A percentile compares a stretch with the other conserved stretches of the same genome.
These are phyloP conservation scores for Drosophila histrio DNA, from an alignment of 2,888 invertebrate species.

Conservation along the genomic window DNA sequence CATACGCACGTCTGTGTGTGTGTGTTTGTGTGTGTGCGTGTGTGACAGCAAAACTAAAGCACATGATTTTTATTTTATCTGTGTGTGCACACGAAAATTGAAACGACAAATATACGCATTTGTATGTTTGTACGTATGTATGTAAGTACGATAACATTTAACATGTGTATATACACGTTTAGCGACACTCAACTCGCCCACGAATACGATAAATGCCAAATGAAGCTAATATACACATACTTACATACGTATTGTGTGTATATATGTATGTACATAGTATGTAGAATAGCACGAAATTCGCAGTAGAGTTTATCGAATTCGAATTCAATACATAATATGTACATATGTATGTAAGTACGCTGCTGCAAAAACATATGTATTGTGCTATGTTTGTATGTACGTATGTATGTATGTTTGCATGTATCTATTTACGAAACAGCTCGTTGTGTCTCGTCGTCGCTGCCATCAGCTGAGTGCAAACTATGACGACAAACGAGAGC, in stretches of 20 bases:
- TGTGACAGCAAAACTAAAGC: conserved; percentile 46
- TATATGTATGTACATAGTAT: conserved; percentile 1
- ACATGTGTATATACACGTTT: conserved; percentile 21
- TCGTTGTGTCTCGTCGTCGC: conserved; percentile 25
- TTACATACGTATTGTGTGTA: not conserved
- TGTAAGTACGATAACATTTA: conserved; percentile 26
- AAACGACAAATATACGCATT: conserved; percentile 54
- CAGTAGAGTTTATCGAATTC: conserved; percentile 34
- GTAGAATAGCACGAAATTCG: conserved; percentile 8
- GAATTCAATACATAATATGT: conserved; percentile 34
- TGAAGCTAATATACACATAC: conserved; percentile 22
- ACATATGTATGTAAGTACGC: not conserved
- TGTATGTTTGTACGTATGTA: conserved; percentile 16
- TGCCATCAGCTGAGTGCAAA: conserved; percentile 47
- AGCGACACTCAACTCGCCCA: conserved; percentile 22
- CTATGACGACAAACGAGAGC: conserved; percentile 56
- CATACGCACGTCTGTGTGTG: conserved; percentile 17
- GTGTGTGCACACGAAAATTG: conserved; percentile 56
- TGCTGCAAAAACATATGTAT: conserved; percentile 6
- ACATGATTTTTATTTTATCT: conserved; percentile 51
- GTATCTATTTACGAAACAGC: conserved; percentile 25
- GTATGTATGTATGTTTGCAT: conserved; percentile 4
- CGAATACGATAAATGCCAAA: conserved; percentile 34
- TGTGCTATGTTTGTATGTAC: conserved; percentile 8
- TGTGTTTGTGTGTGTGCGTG: not conserved